These are phyloP conservation scores for Phengaris arion DNA, from an alignment of 2,888 invertebrate species.

Conservation along the genomic window DNA sequence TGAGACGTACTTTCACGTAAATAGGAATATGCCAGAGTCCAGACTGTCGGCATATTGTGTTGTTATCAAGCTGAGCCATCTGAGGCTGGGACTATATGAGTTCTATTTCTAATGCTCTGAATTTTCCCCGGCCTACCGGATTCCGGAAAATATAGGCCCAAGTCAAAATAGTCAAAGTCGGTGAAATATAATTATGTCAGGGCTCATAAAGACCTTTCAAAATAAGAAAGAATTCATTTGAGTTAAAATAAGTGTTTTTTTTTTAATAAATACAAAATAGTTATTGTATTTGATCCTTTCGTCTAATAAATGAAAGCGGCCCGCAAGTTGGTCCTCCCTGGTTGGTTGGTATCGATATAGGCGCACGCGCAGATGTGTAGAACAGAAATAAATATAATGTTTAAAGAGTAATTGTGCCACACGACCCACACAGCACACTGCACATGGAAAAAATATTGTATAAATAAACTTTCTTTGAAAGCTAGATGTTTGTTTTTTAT, in stretches of 20 bases:
- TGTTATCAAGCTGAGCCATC: too few species aligned
- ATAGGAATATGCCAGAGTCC: too few species aligned
- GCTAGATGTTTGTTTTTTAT: conserved; percentile 46
- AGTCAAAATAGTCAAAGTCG: too few species aligned
- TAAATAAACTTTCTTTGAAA: conserved; percentile 74
- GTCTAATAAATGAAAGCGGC: conserved; percentile 39
- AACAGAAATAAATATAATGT: conserved; percentile 75
- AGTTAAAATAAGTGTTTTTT: not conserved
- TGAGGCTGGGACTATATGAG: too few species aligned
- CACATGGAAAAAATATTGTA: conserved; percentile 59
- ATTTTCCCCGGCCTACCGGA: too few species aligned
- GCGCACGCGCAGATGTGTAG: conserved; percentile 66
- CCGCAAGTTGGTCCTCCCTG: conserved; percentile 45
- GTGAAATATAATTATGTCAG: too few species aligned
- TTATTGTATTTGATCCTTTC: not conserved
- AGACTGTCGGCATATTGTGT: too few species aligned
- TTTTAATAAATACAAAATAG: not conserved
- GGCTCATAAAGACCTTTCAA: too few species aligned
- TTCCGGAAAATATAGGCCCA: too few species aligned
- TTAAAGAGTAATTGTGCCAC: conserved; percentile 69
- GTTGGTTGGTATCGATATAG: conserved; percentile 46
- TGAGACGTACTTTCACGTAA: too few species aligned
- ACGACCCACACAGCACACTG: conserved; percentile 54
- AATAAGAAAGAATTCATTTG: too few species aligned
- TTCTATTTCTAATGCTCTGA: too few species aligned